These are phyloP conservation scores for Drosophila novamexicana DNA, from an alignment of 1,140 invertebrate genomes.

Conservation along the genomic window DNA sequence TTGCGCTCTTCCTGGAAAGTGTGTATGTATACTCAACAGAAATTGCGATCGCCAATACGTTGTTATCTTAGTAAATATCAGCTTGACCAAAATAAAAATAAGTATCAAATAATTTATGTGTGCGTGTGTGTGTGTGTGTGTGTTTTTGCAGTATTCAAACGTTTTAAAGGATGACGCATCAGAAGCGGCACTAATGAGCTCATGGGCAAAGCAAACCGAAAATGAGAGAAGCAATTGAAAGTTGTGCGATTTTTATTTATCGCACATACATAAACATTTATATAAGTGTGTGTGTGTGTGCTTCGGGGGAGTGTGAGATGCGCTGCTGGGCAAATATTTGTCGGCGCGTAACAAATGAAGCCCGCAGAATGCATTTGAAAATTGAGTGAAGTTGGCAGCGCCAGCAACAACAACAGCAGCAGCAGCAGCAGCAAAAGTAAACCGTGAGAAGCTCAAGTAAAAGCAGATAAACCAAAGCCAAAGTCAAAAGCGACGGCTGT, in stretches of 20 bases:
- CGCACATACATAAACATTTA: constrained; percentile 9
- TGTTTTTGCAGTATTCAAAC: neutral
- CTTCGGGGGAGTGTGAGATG: constrained; percentile 35
- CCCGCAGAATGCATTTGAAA: constrained; percentile 52
- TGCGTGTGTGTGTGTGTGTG: neutral
- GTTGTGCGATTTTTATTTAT: constrained; percentile 34
- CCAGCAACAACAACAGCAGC: neutral
- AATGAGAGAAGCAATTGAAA: constrained; percentile 30
- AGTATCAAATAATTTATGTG: neutral
- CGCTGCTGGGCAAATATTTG: constrained; percentile 44
- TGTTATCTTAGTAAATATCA: constrained; percentile 28
- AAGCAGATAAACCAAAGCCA: constrained; percentile 78
- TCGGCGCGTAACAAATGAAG: constrained; percentile 39
- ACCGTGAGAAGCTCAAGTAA: constrained; percentile 78
- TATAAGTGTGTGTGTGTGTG: constrained; percentile 1
- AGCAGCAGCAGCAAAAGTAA: constrained; percentile 57
- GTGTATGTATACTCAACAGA: neutral
- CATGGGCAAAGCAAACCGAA: constrained; percentile 34
- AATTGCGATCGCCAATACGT: neutral
- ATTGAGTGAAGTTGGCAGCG: constrained; percentile 60
- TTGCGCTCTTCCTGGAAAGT: neutral
- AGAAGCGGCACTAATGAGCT: constrained; percentile 31
- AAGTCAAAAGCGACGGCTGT: constrained; percentile 48
- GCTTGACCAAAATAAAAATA: constrained; percentile 27
- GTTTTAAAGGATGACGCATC: constrained; percentile 44